A percentile compares a stretch with the other conserved stretches of the same genome.
phyloP scores from a whole-genome alignment of 2,797 vertebrate species.

The Phrynocephalus vlangalii region DNA sequence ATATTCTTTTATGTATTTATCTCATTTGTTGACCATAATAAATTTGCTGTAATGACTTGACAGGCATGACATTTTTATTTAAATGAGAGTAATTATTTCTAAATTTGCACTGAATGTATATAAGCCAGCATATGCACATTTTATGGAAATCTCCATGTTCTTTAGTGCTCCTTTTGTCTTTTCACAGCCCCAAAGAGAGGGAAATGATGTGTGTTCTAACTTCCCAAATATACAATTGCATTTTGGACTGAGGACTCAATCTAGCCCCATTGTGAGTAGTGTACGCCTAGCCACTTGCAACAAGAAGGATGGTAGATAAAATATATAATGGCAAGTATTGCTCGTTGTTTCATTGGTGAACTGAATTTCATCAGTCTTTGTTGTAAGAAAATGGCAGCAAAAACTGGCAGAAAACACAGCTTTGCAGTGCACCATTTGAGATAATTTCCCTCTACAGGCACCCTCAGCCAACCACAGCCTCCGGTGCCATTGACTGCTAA shows the following conservation, averaged over 20 bases:
- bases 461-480: neutral
- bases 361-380: neutral
- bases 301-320: neutral
- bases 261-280: neutral
- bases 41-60: neutral
- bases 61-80: neutral
- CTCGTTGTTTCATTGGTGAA: neutral
- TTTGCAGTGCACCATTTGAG: neutral
- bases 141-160: neutral
- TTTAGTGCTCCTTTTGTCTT: neutral
- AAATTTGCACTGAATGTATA: neutral
- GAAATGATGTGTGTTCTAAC: neutral
- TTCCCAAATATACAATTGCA: neutral
- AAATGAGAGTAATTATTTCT: neutral
- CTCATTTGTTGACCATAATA: no score
- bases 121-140: neutral
- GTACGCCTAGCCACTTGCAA: neutral
- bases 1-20: no score
- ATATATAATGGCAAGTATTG: neutral
- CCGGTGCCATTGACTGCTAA: neutral
- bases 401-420: slow-evolving; percentile 27
- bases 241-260: neutral
- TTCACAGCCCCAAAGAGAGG: no score
- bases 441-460: no score
- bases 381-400: neutral